These are phyloP conservation scores for Stichodactyla mertensii DNA, from an alignment of 64 coral and sea anemone genomes.

Conservation along the genomic window DNA sequence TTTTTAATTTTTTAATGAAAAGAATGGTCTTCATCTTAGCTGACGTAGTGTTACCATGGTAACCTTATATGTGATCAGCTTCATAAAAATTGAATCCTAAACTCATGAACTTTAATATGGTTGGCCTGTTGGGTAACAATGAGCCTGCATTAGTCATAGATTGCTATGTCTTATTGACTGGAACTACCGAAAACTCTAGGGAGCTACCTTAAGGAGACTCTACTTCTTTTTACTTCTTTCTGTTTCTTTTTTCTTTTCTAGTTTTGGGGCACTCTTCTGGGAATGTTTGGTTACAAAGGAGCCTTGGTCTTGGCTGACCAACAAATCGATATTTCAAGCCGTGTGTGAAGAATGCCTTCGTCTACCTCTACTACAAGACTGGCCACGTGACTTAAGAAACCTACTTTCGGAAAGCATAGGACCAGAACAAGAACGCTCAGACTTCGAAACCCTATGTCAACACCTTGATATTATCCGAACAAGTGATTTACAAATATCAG, in stretches of 20 bases:
- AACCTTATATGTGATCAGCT: too few relatives aligned
- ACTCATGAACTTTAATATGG: too few relatives aligned
- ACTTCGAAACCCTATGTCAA: slow-evolving; percentile 22
- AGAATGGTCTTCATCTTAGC: too few relatives aligned
- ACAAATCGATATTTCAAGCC: slow-evolving; percentile 29
- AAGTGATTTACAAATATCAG: slow-evolving; percentile 17
- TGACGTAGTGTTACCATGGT: too few relatives aligned
- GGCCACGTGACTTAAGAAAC: slow-evolving; percentile 56
- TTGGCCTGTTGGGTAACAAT: too few relatives aligned
- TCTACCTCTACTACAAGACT: slow-evolving; percentile 58
- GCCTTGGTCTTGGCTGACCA: slow-evolving; percentile 85
- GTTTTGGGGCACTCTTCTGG: slow-evolving; percentile 84
- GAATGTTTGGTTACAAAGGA: slow-evolving; percentile 60
- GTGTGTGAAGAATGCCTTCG: slow-evolving; percentile 5
- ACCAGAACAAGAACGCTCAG: slow-evolving; percentile 24
- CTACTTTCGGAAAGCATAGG: slow-evolving; percentile 52
- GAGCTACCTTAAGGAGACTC: too few relatives aligned
- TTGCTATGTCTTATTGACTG: too few relatives aligned
- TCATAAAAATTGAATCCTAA: too few relatives aligned
- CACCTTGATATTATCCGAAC: slow-evolving; percentile 1
- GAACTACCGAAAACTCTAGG: too few relatives aligned
- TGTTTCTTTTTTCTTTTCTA: background rate
- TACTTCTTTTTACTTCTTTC: background rate
- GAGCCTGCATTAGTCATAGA: too few relatives aligned
- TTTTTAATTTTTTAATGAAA: too few relatives aligned